These are phyloP conservation scores for Drosophila mettleri DNA, from an alignment of 2,888 invertebrate species.

Conservation along the genomic window DNA sequence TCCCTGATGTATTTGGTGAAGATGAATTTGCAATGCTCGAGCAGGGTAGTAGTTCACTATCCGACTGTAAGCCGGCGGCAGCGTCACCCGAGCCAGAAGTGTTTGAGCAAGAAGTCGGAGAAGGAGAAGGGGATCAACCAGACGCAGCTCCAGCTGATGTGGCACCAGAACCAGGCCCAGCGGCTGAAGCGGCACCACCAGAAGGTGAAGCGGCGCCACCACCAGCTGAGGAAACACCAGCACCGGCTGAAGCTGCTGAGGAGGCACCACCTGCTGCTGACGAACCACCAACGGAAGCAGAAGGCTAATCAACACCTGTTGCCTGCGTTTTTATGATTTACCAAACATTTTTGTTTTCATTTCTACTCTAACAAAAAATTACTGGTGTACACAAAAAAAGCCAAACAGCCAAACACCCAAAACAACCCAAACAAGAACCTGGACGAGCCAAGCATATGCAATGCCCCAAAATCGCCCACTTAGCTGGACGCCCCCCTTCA, in stretches of 20 bases:
- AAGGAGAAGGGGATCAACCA: background rate
- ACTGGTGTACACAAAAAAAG: conserved; percentile 41
- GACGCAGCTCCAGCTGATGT: conserved; percentile 2
- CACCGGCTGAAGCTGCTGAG: conserved; percentile 8
- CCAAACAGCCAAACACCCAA: background rate
- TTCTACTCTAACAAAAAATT: conserved; percentile 30
- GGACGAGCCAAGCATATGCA: background rate
- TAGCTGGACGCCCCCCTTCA: conserved; percentile 16
- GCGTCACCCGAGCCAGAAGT: background rate
- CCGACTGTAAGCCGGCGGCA: background rate
- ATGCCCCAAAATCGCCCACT: conserved; percentile 10
- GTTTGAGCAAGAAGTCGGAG: background rate
- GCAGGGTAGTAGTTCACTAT: conserved; percentile 1
- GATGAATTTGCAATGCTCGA: conserved; percentile 14
- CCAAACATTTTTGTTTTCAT: conserved; percentile 40
- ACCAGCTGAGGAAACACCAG: background rate
- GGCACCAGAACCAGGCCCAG: conserved; percentile 4
- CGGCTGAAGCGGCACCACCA: conserved; percentile 4
- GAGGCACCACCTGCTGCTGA: conserved; percentile 13
- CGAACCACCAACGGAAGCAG: conserved; percentile 6
- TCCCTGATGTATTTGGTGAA: background rate
- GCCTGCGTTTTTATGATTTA: conserved; percentile 44
- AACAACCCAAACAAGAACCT: conserved; percentile 1
- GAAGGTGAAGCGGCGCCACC: conserved; percentile 10
- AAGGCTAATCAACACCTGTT: conserved; percentile 58